Percentiles rank a stretch among this genome's conserved stretches.
phyloP scores from a whole-genome alignment of 2,113 vertebrate genomes.

The Mus pahari region DNA sequence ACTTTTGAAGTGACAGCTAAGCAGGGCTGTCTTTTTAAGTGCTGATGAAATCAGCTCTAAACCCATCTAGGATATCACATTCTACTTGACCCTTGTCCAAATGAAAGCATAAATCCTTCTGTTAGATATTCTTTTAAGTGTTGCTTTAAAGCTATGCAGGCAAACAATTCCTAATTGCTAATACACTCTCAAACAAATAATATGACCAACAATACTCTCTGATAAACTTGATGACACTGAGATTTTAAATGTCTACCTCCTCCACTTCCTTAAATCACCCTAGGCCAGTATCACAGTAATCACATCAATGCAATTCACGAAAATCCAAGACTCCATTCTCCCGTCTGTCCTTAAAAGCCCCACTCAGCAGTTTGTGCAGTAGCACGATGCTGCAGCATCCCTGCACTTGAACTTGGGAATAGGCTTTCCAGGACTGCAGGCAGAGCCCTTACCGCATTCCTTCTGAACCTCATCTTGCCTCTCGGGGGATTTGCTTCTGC shows the following conservation, averaged over 20 bases:
- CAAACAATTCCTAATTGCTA: neutral
- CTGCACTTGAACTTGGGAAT: constrained; percentile 85
- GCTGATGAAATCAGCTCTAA: neutral
- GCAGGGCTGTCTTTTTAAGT: neutral
- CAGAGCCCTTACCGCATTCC: constrained; percentile 91
- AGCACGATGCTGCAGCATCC: constrained; percentile 84
- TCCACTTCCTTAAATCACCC: constrained; percentile 31
- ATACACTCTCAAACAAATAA: neutral
- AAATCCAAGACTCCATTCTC: constrained; percentile 68
- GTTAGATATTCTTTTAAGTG: neutral
- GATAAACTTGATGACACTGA: neutral
- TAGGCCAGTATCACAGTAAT: neutral
- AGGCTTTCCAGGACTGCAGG: constrained; percentile 83
- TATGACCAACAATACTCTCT: neutral
- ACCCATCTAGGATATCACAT: neutral
- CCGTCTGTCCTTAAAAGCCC: constrained; percentile 52
- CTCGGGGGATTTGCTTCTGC: constrained; percentile 88
- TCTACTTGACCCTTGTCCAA: fast-evolving
- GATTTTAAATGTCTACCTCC: constrained; percentile 40
- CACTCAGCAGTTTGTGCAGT: constrained; percentile 78
- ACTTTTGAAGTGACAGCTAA: neutral
- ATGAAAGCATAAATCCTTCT: neutral
- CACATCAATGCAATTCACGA: constrained; percentile 53
- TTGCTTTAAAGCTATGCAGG: constrained; percentile 37
- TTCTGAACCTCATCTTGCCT: constrained; percentile 87